Base-by-base conservation (phyloP, 2,797 vertebrate genomes). In the Propithecus deckenii region DNA sequence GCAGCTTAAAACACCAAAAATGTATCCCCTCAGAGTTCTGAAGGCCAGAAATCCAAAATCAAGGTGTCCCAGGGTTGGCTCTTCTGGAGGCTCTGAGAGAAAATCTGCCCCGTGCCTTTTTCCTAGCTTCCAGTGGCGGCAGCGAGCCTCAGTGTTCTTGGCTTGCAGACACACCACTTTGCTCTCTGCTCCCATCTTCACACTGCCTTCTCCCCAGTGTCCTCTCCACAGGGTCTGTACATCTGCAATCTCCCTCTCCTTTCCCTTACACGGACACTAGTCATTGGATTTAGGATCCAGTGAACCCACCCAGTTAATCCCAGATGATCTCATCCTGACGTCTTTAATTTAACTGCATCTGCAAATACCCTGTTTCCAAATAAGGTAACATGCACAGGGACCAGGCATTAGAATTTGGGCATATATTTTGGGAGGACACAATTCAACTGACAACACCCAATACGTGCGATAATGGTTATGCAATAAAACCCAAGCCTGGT, bases 41-140 rank as follows among this genome's bases (percentile, higher is more conserved):
- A 57, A 94, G 59, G 15, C 43, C 50, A 38, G 23, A 78, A 78
- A 48, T 69, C 48, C 11, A 3, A 74, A 83, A 52, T 63, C 14
- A 59, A 72, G 38, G 20, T 35, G 5, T 7, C 20, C 59, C 28
- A 55, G 63, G 11, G 2, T 0, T 8, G 50, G 17, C 2, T 35
- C 75, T 46, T 59, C 46, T 22, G 63, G 23, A 52, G 35, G 25
- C 35, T 46, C 38, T 55, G 43, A 15, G 17, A 8, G 15, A 11
- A 1, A 7, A 1, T 4, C 17, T 5, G 1, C 2, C 18, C 17
- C 65, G 1, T 4, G 23, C 69, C 38, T 55, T 48, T 83, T 12
- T 46, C 15, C 32, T 11, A 14, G n/a, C 5, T 43, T 43, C 48
- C 13, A 1, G 12, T 1, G 25, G 7, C 52, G n/a, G 63, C 32